Evolutionary conservation across 2,113 vertebrate genomes (phyloP), one percentile per base, ranked within the genome.

Genomic region (Gallinago media): DNA sequence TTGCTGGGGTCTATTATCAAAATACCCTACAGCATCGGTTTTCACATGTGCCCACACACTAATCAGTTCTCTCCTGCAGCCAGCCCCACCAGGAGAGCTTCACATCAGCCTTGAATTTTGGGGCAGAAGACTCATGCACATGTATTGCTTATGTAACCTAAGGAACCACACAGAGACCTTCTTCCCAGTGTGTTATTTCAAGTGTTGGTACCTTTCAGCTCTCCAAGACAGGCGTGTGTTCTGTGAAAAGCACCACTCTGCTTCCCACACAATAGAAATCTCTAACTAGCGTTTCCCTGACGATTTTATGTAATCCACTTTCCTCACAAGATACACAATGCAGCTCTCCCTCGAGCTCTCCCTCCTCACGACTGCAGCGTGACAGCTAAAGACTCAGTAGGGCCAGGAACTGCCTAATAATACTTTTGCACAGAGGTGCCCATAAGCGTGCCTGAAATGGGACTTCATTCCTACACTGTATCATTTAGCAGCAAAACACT

Each of bases 291-390:
- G 31, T 91, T 92, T 96, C 94, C 95, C 95, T 96, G 91, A 94
- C 49, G 2, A 95, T 96, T 96, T 97, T 92, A 96, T 94, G 88
- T 92, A 96, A 97, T 91, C 92, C 86, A 95, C 94, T 96, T 95
- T 75, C 73, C 91, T 75, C 89, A 79, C 62, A 93, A 89, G 91
- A 84, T 42, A 63, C 70, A 96, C 92, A 96, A 91, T 88, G 90
- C 90, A 91, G 71, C 91, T 84, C 88, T 72, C 92, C 88, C 77
- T 81, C 79, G 42, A 59, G 75, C 63, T 84, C 83, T 88, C 67
- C 68, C 90, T 95, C 79, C 74, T 65, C 83, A 81, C 5, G 15
- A 54, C 94, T 92, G 79, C 90, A 91, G 73, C 3, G 0, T 94
- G 95, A 94, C 86, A 94, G 67, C 76, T 68, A 29, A 78, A 88